phyloP scores from a whole-genome alignment of 2,797 vertebrate genomes.

The Lithobates sylvaticus region DNA sequence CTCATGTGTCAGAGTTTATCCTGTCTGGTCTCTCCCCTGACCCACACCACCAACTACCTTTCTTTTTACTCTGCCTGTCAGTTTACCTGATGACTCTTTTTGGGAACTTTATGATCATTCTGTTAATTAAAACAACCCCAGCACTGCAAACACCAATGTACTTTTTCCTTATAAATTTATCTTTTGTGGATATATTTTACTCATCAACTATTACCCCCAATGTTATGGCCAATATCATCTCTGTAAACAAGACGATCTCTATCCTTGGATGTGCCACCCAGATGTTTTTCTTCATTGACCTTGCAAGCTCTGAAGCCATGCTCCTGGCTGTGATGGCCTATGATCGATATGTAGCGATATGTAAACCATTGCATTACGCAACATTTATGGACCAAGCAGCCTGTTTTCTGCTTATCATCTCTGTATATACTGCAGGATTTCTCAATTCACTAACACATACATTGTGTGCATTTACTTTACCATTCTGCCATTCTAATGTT shows the following conservation, averaged over 20 bases:
- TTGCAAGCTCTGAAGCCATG: conserved; percentile 40
- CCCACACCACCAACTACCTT: neutral
- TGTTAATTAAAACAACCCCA: conserved; percentile 23
- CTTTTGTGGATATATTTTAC: conserved; percentile 42
- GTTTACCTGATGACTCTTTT: conserved; percentile 33
- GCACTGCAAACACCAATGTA: conserved; percentile 48
- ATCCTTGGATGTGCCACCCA: conserved; percentile 35
- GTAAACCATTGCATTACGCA: conserved; percentile 50
- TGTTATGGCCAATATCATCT: conserved; percentile 12
- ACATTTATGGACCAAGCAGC: conserved; percentile 13
- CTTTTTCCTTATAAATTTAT: conserved; percentile 49
- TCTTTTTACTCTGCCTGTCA: conserved; percentile 20
- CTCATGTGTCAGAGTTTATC: conserved; percentile 19
- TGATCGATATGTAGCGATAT: conserved; percentile 54
- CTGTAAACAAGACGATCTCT: conserved; percentile 25
- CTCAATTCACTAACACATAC: conserved; percentile 49
- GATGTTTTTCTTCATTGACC: conserved; percentile 52
- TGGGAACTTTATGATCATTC: conserved; percentile 42
- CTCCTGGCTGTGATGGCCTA: conserved; percentile 50
- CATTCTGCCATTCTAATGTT: conserved; percentile 16
- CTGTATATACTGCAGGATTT: conserved; percentile 17
- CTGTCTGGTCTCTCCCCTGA: conserved; percentile 23
- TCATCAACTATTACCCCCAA: conserved; percentile 55
- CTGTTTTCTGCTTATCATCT: conserved; percentile 6
- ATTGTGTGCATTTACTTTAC: conserved; percentile 25